Evolutionary conservation across 2,888 invertebrate genomes (phyloP), one percentile per base, ranked within the genome.

Genomic region (Platycheirus rosarum): DNA sequence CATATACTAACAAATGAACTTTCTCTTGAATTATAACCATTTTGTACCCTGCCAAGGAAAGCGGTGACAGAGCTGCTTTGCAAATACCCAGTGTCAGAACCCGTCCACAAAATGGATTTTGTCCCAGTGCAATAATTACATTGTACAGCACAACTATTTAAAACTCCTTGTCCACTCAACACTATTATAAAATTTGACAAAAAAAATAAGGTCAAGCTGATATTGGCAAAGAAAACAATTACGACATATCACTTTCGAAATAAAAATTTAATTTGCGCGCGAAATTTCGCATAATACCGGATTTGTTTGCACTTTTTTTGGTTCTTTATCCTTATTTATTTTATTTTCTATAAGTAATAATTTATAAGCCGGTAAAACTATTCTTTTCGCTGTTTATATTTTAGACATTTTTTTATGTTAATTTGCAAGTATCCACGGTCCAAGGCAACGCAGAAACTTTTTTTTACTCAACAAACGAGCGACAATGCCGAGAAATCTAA

Each of bases 361-460:
- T n/a, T 60, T 62, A 42, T 44, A 68, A 69, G 73, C 79, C 79
- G 74, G 79, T 79, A 32, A 63, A 79, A 48, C 53, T 48, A 49
- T 66, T 32, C 35, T 16, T 53, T 55, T 37, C 37, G 55, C 35
- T 16, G 18, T 57, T 66, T 49, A 29, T 29, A 32, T 66, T 20
- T 66, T 32, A n/a, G 26, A 32, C 26, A 51, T 48, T 20, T 14
- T 60, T 35, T 62, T 65, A 49, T 1, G 16, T 49, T 68, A 60
- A 55, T 66, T 79, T 63, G 55, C 42, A 40, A 60, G 63, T 68
- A 46, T 62, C 37, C n/a, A 66, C 14, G n/a, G 8, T n/a, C n/a
- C 37, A 46, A 55, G 46, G 55, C 35, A 77, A 23, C 40, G 8
- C n/a, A 55, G 23, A 13, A 9, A 9, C 53, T 53, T 74, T 48